phyloP scores from a whole-genome alignment of 2,797 vertebrate species.

The Adelosebastes latens region DNA sequence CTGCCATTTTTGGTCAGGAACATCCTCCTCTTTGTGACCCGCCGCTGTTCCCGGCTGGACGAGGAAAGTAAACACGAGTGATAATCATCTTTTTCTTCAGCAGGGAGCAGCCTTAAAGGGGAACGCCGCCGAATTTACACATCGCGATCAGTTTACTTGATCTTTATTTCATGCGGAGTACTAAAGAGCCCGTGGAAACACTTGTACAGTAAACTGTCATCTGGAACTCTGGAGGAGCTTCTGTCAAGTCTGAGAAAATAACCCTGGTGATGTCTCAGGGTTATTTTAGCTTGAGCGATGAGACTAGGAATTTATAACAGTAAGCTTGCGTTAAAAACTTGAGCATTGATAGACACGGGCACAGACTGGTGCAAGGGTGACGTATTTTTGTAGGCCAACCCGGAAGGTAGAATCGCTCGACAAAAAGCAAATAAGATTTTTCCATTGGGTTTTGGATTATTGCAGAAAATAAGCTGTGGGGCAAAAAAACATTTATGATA shows the following conservation, averaged over 20 bases:
- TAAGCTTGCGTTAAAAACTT: background rate
- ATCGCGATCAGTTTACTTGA: background rate
- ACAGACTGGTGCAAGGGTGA: too few species aligned
- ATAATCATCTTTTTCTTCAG: conserved; percentile 44
- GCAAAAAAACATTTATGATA: too few species aligned
- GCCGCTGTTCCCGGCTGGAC: conserved; percentile 45
- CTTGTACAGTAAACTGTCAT: background rate
- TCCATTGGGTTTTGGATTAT: too few species aligned
- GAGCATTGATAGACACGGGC: background rate
- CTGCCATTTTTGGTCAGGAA: conserved; percentile 84
- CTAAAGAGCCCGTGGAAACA: background rate
- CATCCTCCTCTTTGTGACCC: conserved; percentile 47
- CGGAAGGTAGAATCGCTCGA: too few species aligned
- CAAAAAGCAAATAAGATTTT: too few species aligned
- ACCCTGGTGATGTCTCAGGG: background rate
- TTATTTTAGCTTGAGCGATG: background rate
- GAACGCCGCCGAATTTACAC: background rate
- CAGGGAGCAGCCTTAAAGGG: conserved; percentile 40
- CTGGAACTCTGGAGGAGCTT: background rate
- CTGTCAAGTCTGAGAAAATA: background rate
- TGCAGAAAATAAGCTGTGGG: too few species aligned
- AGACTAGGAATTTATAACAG: background rate
- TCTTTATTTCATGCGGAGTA: background rate
- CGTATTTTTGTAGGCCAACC: too few species aligned
- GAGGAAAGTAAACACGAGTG: conserved; percentile 65